These are phyloP conservation scores for Hephaestus fuliginosus DNA, from an alignment of 2,797 vertebrate genomes.

Conservation along the genomic window DNA sequence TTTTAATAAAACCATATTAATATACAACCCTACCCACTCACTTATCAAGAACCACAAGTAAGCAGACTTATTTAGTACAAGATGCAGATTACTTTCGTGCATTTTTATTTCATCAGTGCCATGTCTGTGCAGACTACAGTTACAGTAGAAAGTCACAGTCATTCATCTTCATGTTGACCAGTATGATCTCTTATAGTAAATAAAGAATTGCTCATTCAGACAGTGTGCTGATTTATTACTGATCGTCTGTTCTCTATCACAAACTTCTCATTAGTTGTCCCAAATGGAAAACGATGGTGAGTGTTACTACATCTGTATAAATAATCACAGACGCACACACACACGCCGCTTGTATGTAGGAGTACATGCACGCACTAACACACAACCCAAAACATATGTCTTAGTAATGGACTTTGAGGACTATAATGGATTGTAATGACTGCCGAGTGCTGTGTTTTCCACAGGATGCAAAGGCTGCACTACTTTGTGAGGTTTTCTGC, in stretches of 20 bases:
- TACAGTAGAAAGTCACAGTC: slow-evolving; percentile 7
- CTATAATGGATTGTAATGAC: slow-evolving; percentile 63
- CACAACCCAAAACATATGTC: slow-evolving; percentile 15
- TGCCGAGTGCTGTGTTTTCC: slow-evolving; percentile 45
- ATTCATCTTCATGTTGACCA: slow-evolving; percentile 8
- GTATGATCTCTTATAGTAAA: background rate
- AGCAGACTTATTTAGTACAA: slow-evolving; percentile 11
- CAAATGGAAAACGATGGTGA: slow-evolving; percentile 40
- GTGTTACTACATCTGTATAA: slow-evolving; percentile 33
- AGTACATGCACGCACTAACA: slow-evolving; percentile 16
- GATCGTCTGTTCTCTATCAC: slow-evolving; percentile 56
- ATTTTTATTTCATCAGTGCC: slow-evolving; percentile 16
- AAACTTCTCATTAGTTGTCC: slow-evolving; percentile 48
- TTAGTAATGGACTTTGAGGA: slow-evolving; percentile 64
- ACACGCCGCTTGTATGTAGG: background rate
- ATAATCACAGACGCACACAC: slow-evolving; percentile 4
- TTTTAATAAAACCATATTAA: slow-evolving; percentile 51
- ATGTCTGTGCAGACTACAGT: slow-evolving; percentile 5
- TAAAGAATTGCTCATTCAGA: slow-evolving; percentile 36
- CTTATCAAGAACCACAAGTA: slow-evolving; percentile 1
- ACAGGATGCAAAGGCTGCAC: slow-evolving; percentile 34
- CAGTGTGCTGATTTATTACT: slow-evolving; percentile 35
- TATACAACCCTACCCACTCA: slow-evolving; percentile 40
- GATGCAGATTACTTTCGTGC: background rate
- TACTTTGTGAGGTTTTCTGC: slow-evolving; percentile 34